A percentile compares a stretch with the other conserved stretches of the same genome.
Conservation (phyloP, 1,140 invertebrate genomes). For the Neotoxoptera formosana region DNA sequence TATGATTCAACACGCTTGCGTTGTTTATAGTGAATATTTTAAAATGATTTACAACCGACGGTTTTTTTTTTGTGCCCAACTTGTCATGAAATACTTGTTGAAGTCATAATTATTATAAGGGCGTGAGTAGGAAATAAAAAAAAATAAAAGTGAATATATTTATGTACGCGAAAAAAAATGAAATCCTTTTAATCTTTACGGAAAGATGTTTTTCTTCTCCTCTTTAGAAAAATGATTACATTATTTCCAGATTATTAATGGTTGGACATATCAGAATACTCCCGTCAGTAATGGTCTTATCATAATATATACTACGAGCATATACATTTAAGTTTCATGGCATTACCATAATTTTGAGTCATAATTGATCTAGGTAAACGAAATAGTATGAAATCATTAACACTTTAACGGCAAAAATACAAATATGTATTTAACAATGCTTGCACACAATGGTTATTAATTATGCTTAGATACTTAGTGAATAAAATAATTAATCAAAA, state of each 20-base stretch:
- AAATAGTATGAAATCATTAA: neutral
- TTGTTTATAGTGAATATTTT: conserved; percentile 49
- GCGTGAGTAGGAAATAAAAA: conserved; percentile 22
- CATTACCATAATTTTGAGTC: neutral
- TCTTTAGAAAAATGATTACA: conserved; percentile 32
- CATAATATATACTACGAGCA: neutral
- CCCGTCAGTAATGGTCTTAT: neutral
- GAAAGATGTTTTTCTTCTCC: conserved; percentile 27
- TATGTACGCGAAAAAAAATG: neutral
- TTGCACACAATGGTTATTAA: neutral
- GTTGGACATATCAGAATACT: neutral
- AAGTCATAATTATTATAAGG: conserved; percentile 47
- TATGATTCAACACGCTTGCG: conserved; percentile 21
- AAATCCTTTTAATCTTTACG: conserved; percentile 29
- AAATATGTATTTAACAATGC: neutral
- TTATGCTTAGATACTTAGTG: neutral
- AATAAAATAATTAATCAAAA: neutral
- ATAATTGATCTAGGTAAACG: neutral
- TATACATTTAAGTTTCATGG: neutral
- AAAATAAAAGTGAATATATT: conserved; percentile 16
- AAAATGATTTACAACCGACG: conserved; percentile 40
- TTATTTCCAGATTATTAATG: conserved; percentile 52
- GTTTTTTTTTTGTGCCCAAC: conserved; percentile 25
- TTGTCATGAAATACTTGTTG: conserved; percentile 54
- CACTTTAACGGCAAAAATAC: neutral